Evolutionary conservation across 2,888 invertebrate species (phyloP), one percentile per base, ranked within the genome.

Genomic region (Xiphydria camelus): DNA sequence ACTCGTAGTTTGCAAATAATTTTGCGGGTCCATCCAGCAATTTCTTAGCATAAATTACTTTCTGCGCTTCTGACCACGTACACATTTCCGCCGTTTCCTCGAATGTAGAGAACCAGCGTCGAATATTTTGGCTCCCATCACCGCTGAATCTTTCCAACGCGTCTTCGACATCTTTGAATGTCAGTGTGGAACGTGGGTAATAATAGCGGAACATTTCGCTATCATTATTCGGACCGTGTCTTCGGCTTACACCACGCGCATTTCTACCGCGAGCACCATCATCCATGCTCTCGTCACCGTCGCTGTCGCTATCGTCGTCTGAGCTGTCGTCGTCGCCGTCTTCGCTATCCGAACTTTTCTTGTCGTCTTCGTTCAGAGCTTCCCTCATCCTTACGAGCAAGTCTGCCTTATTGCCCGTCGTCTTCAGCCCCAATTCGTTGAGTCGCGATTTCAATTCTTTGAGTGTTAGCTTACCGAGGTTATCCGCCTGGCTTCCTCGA

Each of bases 331-430:
- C 34, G 12, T 10, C 4, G 4, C 19, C 34, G 17, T 4, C 10
- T 9, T 7, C 34, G 9, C 4, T 33, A n/a, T n/a, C n/a, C n/a
- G n/a, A n/a, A n/a, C n/a, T n/a, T n/a, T n/a, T n/a, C n/a, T n/a
- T n/a, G n/a, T n/a, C n/a, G n/a, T n/a, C n/a, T n/a, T n/a, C n/a
- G n/a, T n/a, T n/a, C n/a, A n/a, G n/a, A n/a, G n/a, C n/a, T n/a
- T n/a, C n/a, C n/a, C n/a, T n/a, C n/a, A n/a, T n/a, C n/a, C n/a
- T n/a, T n/a, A n/a, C n/a, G n/a, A n/a, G n/a, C n/a, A n/a, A n/a
- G n/a, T n/a, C n/a, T n/a, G n/a, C n/a, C 10, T 33, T 33, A 4
- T 33, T 15, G 34, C 34, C 34, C 18, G 34, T 33, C 17, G 34
- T 33, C 10, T 10, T 6, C 12, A 33, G n/a, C 10, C 17, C 34